phyloP scores from a whole-genome alignment of 2,888 invertebrate genomes.

The Watsonalla cultraria region DNA sequence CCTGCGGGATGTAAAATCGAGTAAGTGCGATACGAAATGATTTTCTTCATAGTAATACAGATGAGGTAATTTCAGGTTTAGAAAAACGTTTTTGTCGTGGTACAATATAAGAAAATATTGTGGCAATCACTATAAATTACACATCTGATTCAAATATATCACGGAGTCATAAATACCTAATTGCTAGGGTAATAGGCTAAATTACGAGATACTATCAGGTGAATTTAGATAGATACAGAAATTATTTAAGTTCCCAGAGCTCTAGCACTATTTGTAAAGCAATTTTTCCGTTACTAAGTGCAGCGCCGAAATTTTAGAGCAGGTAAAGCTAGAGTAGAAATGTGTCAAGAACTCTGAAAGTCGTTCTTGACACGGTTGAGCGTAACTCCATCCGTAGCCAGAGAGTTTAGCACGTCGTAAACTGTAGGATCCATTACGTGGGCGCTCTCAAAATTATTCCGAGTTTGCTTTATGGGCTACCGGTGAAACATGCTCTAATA shows the following conservation, averaged over 20 bases:
- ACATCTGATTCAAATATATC: too few species aligned
- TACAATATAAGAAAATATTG: too few species aligned
- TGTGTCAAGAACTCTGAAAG: conserved; percentile 49
- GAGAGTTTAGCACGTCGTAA: conserved; percentile 66
- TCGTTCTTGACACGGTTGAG: conserved; percentile 52
- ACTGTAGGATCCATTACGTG: conserved; percentile 59
- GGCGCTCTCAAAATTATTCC: conserved; percentile 44
- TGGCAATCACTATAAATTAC: too few species aligned
- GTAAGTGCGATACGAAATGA: conserved; percentile 55
- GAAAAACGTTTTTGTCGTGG: background rate
- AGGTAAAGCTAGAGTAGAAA: conserved; percentile 34
- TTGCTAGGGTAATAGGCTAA: too few species aligned
- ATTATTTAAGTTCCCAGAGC: background rate
- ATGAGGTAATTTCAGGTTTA: conserved; percentile 18
- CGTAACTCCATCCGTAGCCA: conserved; percentile 51
- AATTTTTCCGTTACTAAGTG: background rate
- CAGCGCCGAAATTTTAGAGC: conserved; percentile 18
- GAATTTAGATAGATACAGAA: too few species aligned
- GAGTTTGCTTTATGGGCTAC: conserved; percentile 34
- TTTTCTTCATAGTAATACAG: conserved; percentile 30
- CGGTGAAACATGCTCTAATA: conserved; percentile 33
- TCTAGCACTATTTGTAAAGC: background rate
- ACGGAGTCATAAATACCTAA: too few species aligned
- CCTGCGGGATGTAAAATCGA: conserved; percentile 68
- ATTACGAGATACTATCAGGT: too few species aligned